Evolutionary conservation across 2,113 vertebrate genomes (phyloP).

Genomic region (Phrynosoma blainvillii): DNA sequence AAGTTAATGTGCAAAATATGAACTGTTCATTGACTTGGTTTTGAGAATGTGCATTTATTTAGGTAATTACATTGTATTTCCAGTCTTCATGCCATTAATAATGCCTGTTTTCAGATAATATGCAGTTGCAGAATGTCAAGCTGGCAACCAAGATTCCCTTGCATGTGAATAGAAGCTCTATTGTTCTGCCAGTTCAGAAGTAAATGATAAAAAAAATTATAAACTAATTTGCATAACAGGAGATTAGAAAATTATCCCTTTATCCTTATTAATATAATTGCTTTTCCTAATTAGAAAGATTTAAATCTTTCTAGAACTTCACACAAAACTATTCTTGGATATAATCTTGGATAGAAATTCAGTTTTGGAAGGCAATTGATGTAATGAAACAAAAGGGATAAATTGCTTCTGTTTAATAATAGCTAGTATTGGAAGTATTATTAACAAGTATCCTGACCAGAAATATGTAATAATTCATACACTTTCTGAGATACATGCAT

Average conservation of each 20-base stretch:
- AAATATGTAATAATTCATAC: background rate
- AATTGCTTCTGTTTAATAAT: constrained; percentile 74
- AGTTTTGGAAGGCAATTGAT: constrained; percentile 73
- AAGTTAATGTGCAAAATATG: background rate
- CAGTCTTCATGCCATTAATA: constrained; percentile 16
- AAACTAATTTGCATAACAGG: constrained; percentile 78
- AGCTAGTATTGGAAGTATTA: constrained; percentile 55
- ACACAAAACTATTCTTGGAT: constrained; percentile 75
- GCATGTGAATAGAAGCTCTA: constrained; percentile 64
- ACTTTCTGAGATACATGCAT: background rate
- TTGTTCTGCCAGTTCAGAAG: constrained; percentile 79
- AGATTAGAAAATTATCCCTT: constrained; percentile 81
- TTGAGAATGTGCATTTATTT: background rate
- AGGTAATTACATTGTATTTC: constrained; percentile 26
- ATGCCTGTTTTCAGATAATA: constrained; percentile 48
- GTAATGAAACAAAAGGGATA: constrained; percentile 72
- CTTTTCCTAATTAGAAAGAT: constrained; percentile 84
- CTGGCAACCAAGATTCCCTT: constrained; percentile 61
- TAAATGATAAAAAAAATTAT: constrained; percentile 75
- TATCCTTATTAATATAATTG: constrained; percentile 82
- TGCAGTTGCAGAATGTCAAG: constrained; percentile 59
- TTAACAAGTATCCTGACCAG: constrained; percentile 22
- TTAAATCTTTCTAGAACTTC: constrained; percentile 81
- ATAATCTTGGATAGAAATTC: constrained; percentile 75
- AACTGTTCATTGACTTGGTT: background rate